Conservation (phyloP, 2,113 vertebrate genomes). For the Festucalex cinctus region DNA sequence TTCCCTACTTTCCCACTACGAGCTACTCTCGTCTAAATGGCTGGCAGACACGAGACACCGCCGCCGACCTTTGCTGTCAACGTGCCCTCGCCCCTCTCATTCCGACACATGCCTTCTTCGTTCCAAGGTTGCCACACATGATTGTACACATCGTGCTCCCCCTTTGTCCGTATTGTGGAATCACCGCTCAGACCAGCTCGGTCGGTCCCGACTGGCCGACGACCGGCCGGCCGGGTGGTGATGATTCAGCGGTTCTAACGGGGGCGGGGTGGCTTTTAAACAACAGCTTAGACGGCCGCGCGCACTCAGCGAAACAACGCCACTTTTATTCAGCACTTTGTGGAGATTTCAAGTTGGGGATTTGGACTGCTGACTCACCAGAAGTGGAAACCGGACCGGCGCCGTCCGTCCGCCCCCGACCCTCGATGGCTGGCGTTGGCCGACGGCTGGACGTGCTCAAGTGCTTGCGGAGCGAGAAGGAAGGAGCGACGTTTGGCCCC, state of each 20-base stretch:
- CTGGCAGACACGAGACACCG: not conserved
- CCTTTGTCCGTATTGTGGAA: conserved; percentile 4
- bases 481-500: conserved; percentile 48
- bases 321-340: conserved; percentile 55
- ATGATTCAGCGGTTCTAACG: conserved; percentile 71
- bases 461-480: conserved; percentile 40
- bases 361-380: conserved; percentile 60
- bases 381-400: conserved; percentile 40
- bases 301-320: conserved; percentile 75
- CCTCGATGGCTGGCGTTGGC: conserved; percentile 18
- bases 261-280: conserved; percentile 14
- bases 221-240: conserved; percentile 41
- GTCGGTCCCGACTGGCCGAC: not conserved
- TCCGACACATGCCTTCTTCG: conserved; percentile 60
- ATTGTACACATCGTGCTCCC: conserved; percentile 5
- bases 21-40: not conserved
- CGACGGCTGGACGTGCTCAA: conserved; percentile 24
- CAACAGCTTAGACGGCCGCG: conserved; percentile 28
- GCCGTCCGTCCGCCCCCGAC: conserved; percentile 33
- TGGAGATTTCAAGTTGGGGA: not conserved
- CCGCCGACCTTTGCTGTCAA: conserved; percentile 6
- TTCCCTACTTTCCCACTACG: not conserved
- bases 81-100: conserved; percentile 32
- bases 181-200: not conserved
- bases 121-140: conserved; percentile 10